A percentile compares a stretch with the other conserved stretches of the same genome.
Evolutionary conservation across 2,113 vertebrate species (phyloP).

Genomic region (Neoarius graeffei): DNA sequence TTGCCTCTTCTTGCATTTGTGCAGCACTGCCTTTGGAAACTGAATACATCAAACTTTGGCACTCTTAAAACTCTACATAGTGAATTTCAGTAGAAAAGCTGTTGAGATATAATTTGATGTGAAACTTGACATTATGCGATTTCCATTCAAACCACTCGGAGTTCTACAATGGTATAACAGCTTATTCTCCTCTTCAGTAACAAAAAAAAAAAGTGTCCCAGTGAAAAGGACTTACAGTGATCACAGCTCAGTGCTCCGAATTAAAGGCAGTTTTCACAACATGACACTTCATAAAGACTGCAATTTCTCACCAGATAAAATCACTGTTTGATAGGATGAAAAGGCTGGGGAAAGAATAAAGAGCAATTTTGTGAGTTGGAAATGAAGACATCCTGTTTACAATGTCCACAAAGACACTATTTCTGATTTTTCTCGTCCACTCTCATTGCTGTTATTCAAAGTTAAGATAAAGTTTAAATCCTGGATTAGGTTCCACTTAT

Average conservation of each 20-base stretch:
- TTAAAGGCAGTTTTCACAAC: slow-evolving; percentile 55
- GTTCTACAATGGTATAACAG: slow-evolving; percentile 31
- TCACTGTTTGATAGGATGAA: slow-evolving; percentile 11
- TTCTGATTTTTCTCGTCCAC: background rate
- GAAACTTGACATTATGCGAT: slow-evolving; percentile 10
- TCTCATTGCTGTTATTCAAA: background rate
- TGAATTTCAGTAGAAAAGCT: slow-evolving; percentile 25
- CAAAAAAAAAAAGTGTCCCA: slow-evolving; percentile 30
- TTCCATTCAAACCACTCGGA: slow-evolving; percentile 6
- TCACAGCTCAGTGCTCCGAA: slow-evolving; percentile 47
- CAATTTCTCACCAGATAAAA: slow-evolving; percentile 45
- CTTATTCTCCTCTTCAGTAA: slow-evolving; percentile 37
- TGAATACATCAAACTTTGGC: background rate
- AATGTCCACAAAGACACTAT: background rate
- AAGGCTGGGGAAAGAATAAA: slow-evolving; percentile 9
- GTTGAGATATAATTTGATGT: background rate
- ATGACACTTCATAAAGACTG: slow-evolving; percentile 38
- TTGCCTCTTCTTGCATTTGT: background rate
- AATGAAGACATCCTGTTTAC: slow-evolving; percentile 10
- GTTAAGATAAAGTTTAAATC: background rate
- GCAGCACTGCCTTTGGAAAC: background rate
- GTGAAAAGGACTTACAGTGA: slow-evolving; percentile 41
- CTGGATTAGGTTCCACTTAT: background rate
- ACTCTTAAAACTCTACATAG: background rate
- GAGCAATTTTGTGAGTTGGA: background rate